Evolutionary conservation across 92 coral and sea anemone genomes (phyloP).

Genomic region (Pocillopora meandrina): DNA sequence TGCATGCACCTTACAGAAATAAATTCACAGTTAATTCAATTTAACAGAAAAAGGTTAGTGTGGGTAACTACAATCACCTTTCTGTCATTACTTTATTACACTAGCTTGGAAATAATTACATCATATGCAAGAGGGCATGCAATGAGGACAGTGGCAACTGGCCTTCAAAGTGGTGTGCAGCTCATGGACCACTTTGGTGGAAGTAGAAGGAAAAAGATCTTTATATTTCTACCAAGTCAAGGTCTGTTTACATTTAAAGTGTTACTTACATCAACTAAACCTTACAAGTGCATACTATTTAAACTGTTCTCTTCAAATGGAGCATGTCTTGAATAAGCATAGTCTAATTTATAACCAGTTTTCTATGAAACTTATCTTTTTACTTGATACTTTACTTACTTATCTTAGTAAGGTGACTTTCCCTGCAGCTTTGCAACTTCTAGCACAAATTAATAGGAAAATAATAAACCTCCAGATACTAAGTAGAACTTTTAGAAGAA

Average conservation of each 20-base stretch:
- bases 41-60: too few species aligned
- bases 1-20: too few species aligned
- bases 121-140: slow-evolving; percentile 12
- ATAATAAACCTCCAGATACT: too few species aligned
- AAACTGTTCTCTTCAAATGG: neutral
- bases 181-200: slow-evolving; percentile 12
- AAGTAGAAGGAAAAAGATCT: neutral
- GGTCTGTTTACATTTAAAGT: neutral
- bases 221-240: neutral
- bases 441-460: too few species aligned
- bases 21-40: too few species aligned
- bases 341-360: too few species aligned
- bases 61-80: neutral
- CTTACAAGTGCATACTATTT: neutral
- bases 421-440: too few species aligned
- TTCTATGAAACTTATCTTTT: too few species aligned
- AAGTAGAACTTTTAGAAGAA: too few species aligned
- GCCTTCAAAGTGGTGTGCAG: slow-evolving; percentile 1
- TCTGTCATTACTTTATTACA: neutral
- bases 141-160: slow-evolving; percentile 6
- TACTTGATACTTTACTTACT: too few species aligned
- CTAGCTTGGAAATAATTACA: neutral
- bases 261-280: neutral
- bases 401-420: too few species aligned
- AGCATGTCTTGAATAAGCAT: neutral